Evolutionary conservation across 2,113 vertebrate genomes (phyloP).

Genomic region (Nycticebus coucang): DNA sequence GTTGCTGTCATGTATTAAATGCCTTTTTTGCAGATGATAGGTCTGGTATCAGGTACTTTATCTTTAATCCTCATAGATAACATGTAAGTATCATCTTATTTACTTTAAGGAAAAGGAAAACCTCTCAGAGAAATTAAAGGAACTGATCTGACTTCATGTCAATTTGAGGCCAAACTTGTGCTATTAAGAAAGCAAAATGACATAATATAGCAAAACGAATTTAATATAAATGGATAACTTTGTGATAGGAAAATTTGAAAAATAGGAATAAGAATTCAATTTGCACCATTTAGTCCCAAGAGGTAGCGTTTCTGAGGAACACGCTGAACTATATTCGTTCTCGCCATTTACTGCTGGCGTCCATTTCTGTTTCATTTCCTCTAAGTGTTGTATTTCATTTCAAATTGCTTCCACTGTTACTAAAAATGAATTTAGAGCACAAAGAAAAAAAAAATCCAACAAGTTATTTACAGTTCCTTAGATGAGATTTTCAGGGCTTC

Average conservation of each 20-base stretch:
- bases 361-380: background rate
- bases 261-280: constrained; percentile 38
- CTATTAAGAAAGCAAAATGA: background rate
- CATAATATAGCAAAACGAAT: background rate
- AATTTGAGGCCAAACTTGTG: background rate
- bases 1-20: background rate
- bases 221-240: background rate
- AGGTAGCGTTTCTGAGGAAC: background rate
- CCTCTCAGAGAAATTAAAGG: background rate
- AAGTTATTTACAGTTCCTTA: constrained; percentile 78
- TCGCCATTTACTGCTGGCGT: accelerated
- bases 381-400: constrained; percentile 62
- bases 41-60: background rate
- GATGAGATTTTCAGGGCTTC: constrained; percentile 73
- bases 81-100: background rate
- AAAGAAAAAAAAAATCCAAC: constrained; percentile 32
- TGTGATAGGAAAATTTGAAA: constrained; percentile 11
- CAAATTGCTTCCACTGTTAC: constrained; percentile 53
- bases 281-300: background rate
- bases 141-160: background rate
- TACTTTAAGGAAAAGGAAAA: background rate
- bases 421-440: constrained; percentile 63
- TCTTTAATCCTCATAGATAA: constrained; percentile 13
- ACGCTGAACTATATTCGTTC: background rate
- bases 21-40: background rate